Conservation (phyloP, 2,113 vertebrate genomes). For the Pica pica region DNA sequence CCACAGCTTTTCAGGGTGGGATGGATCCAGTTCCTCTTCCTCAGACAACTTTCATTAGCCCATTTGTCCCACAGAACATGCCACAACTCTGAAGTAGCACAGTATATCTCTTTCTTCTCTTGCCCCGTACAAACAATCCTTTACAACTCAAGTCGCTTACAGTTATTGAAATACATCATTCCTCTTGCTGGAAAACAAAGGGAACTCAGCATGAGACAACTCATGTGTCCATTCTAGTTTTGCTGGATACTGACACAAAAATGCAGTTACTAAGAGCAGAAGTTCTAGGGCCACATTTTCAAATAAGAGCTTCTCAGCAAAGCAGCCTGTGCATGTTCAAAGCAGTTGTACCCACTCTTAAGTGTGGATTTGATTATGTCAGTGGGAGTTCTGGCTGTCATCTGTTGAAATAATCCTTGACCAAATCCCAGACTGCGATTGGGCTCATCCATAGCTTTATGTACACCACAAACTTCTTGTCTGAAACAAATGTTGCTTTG, state of each 20-base stretch:
- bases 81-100: background rate
- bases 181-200: constrained; percentile 30
- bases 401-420: constrained; percentile 22
- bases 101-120: background rate
- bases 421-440: background rate
- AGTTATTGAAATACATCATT: background rate
- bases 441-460: constrained; percentile 12
- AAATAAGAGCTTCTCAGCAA: background rate
- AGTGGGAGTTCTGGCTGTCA: constrained; percentile 36
- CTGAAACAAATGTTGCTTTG: constrained; percentile 9
- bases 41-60: background rate
- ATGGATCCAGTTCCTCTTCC: background rate
- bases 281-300: background rate
- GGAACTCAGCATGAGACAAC: background rate
- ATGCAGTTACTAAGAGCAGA: background rate
- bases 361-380: background rate
- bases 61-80: background rate
- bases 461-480: constrained; percentile 3
- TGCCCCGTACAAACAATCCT: background rate
- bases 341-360: background rate
- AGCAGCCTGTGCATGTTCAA: constrained; percentile 8
- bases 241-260: constrained; percentile 2
- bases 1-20: background rate
- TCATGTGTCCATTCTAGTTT: background rate
- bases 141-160: background rate